phyloP scores from a whole-genome alignment of 2,113 vertebrate species.

The Capricornis sumatraensis region DNA sequence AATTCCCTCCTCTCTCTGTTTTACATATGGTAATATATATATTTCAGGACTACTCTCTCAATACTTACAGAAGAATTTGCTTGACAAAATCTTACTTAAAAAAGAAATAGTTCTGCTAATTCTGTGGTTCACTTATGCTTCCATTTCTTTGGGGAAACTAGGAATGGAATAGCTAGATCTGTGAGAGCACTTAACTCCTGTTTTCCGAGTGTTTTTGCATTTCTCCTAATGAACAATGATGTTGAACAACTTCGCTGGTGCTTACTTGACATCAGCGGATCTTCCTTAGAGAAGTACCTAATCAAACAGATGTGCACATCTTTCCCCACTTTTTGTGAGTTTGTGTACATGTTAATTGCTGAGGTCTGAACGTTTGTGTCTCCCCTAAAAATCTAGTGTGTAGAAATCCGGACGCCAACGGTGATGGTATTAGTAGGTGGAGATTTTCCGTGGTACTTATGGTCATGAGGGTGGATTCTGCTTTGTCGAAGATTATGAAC shows the following conservation, averaged over 20 bases:
- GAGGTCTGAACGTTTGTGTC: background rate
- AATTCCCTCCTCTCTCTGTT: background rate
- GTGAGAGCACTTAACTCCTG: background rate
- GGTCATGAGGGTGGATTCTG: background rate
- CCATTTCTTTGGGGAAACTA: background rate
- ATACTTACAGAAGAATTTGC: background rate
- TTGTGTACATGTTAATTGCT: background rate
- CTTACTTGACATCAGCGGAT: fast-evolving
- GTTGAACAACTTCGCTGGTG: background rate
- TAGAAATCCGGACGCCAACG: background rate
- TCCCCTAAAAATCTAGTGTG: background rate
- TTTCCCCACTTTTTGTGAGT: background rate
- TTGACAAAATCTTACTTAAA: background rate
- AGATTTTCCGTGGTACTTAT: fast-evolving
- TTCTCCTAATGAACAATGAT: too few species aligned
- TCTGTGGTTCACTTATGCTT: fast-evolving
- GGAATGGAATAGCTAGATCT: background rate
- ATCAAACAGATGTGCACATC: background rate
- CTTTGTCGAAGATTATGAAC: background rate
- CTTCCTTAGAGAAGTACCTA: background rate
- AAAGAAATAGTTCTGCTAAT: background rate
- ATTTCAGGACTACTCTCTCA: background rate
- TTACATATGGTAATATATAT: background rate
- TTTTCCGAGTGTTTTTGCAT: background rate
- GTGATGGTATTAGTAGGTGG: background rate